Evolutionary conservation across 2,797 vertebrate species (phyloP).

Genomic region (Lagocephalus sceleratus): DNA sequence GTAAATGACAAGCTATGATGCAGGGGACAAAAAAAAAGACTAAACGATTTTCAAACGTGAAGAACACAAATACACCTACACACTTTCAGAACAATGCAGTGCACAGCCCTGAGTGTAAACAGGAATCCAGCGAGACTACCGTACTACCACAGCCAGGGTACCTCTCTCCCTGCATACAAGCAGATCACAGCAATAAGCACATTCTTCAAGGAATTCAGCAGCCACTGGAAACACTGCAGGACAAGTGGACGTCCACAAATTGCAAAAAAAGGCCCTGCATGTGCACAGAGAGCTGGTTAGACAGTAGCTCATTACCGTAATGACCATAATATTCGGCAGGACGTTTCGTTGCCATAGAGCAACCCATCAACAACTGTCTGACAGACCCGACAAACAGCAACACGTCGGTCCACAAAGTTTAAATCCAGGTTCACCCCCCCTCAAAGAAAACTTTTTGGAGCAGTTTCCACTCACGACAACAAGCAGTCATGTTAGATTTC

Average conservation of each 20-base stretch:
- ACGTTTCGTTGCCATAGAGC: constrained; percentile 38
- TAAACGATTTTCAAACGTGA: constrained; percentile 18
- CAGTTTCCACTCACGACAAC: neutral
- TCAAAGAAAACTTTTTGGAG: constrained; percentile 27
- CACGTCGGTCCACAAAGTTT: constrained; percentile 46
- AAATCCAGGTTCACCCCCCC: constrained; percentile 23
- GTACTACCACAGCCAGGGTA: constrained; percentile 46
- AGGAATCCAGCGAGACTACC: constrained; percentile 49
- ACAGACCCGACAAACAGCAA: constrained; percentile 48
- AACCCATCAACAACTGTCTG: constrained; percentile 45
- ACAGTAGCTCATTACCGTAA: neutral
- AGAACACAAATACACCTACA: constrained; percentile 9
- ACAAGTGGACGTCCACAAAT: neutral
- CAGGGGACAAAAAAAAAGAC: neutral
- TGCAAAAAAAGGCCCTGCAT: neutral
- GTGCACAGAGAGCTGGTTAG: neutral
- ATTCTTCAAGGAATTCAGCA: neutral
- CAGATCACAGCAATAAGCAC: constrained; percentile 1
- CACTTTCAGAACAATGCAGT: constrained; percentile 2
- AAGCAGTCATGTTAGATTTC: neutral
- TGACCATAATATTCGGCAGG: constrained; percentile 9
- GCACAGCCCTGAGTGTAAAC: constrained; percentile 16
- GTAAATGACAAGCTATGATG: constrained; percentile 27
- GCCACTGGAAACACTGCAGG: neutral
- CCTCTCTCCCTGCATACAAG: constrained; percentile 34